Conservation (phyloP, 2,113 vertebrate species). For the Labeo catla region DNA sequence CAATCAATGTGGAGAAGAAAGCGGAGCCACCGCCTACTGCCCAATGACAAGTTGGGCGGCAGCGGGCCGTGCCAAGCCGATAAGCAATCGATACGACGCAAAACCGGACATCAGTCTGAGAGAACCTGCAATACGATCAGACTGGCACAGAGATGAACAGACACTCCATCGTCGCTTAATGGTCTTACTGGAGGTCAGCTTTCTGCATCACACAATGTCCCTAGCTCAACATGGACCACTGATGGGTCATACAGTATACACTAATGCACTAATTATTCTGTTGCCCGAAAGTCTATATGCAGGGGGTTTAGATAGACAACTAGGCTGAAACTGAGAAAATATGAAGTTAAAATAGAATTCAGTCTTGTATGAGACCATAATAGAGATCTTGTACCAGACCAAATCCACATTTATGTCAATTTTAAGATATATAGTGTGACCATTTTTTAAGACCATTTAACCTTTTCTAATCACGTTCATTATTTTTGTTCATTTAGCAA, state of each 20-base stretch:
- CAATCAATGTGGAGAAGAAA: slow-evolving; percentile 67
- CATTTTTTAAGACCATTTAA: neutral
- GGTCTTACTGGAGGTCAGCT: slow-evolving; percentile 1
- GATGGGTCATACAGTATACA: neutral
- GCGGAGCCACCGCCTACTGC: slow-evolving; percentile 74
- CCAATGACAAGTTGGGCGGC: slow-evolving; percentile 71
- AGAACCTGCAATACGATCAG: neutral
- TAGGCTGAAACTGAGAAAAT: neutral
- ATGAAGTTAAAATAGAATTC: neutral
- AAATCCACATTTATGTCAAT: neutral
- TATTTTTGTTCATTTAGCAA: neutral
- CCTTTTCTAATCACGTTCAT: neutral
- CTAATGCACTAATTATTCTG: neutral
- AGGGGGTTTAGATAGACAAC: neutral
- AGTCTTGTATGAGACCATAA: neutral
- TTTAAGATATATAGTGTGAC: too few relatives aligned
- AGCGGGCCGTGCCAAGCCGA: slow-evolving; percentile 62
- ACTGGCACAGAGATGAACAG: neutral
- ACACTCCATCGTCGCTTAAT: neutral
- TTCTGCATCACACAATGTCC: neutral
- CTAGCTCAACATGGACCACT: neutral
- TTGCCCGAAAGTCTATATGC: neutral
- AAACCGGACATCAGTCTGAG: slow-evolving; percentile 52
- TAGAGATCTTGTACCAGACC: neutral
- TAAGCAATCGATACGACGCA: slow-evolving; percentile 69